Percentiles rank a stretch among this genome's conserved stretches.
phyloP scores from a whole-genome alignment of 2,113 vertebrate species.

The Saguinus imperator region DNA sequence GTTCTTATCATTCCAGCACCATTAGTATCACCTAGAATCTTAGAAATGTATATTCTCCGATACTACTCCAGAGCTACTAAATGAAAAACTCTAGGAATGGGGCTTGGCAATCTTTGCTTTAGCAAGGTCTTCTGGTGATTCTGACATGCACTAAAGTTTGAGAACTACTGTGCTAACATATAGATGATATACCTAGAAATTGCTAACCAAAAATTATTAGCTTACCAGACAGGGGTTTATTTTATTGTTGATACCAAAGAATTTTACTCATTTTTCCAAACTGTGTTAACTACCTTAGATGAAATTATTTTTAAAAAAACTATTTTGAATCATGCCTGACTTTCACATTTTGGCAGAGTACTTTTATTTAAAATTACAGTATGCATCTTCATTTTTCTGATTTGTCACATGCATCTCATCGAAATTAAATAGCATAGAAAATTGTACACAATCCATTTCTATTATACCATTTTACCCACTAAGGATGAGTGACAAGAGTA shows the following conservation, averaged over 20 bases:
- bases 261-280: constrained; percentile 10
- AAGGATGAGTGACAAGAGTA: background rate
- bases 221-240: background rate
- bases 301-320: background rate
- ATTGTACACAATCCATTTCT: background rate
- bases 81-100: background rate
- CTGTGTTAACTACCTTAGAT: constrained; percentile 1
- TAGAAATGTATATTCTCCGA: background rate
- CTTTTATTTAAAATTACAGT: constrained; percentile 9
- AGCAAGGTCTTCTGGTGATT: background rate
- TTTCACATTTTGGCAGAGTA: background rate
- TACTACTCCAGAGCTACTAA: background rate
- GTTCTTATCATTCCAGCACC: background rate
- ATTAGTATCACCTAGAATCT: background rate
- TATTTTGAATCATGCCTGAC: background rate
- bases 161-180: background rate
- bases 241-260: background rate
- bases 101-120: background rate
- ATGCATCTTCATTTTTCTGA: background rate
- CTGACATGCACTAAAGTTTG: background rate
- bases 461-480: background rate
- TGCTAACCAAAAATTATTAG: background rate
- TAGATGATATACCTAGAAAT: background rate
- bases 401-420: background rate
- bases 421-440: background rate